A percentile compares a stretch with the other conserved stretches of the same genome.
phyloP scores from a whole-genome alignment of 2,797 vertebrate species.

The Megalops cyprinoides region DNA sequence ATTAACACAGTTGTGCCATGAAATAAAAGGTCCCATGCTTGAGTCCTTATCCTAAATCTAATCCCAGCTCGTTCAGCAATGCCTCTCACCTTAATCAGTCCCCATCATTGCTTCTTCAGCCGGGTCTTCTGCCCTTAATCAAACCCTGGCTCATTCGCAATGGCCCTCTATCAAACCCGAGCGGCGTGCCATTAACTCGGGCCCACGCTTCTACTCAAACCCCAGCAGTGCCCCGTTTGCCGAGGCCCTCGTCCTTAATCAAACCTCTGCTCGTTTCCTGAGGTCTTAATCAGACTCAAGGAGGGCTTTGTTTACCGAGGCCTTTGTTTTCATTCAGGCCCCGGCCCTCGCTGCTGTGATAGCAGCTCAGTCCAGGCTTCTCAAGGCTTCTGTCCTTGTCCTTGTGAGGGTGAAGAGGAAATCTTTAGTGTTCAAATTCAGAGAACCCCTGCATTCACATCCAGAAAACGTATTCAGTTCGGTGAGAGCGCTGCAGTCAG shows the following conservation, averaged over 20 bases:
- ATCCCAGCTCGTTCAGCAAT: background rate
- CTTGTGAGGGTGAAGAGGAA: background rate
- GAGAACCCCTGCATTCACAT: background rate
- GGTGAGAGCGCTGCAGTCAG: background rate
- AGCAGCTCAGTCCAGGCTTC: too few species aligned
- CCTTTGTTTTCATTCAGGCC: background rate
- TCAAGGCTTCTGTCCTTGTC: background rate
- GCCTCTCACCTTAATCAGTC: background rate
- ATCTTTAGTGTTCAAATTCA: background rate
- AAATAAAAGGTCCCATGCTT: too few species aligned
- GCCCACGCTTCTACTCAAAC: background rate
- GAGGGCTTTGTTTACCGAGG: constrained; percentile 4
- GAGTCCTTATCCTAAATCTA: background rate
- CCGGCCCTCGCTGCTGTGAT: background rate
- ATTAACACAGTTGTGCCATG: constrained; percentile 14
- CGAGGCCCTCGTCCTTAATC: background rate
- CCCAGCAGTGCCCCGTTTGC: background rate
- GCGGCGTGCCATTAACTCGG: background rate
- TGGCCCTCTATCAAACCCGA: background rate
- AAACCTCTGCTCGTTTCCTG: background rate
- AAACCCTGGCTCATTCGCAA: background rate
- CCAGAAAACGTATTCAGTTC: background rate
- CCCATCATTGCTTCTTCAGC: background rate
- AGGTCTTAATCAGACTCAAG: background rate
- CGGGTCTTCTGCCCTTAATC: background rate